Percentiles rank a stretch among this genome's conserved stretches.
Conservation (phyloP, 2,888 invertebrate species). For the Brachypterus glaber region DNA sequence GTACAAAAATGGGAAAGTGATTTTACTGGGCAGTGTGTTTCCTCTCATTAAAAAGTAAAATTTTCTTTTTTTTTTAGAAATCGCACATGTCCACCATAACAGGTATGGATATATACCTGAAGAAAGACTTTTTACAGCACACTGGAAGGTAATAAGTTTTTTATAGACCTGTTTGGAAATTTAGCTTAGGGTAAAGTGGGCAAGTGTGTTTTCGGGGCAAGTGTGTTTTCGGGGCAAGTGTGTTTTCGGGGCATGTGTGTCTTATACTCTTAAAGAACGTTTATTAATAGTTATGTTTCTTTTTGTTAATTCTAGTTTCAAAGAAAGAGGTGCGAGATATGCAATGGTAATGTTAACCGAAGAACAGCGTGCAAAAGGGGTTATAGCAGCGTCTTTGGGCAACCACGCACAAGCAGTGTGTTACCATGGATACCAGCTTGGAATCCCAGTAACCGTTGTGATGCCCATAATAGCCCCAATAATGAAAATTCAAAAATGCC, state of each 20-base stretch:
- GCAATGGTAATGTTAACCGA: constrained; percentile 65
- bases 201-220: too few species aligned
- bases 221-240: too few species aligned
- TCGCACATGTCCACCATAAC: constrained; percentile 70
- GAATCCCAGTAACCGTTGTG: constrained; percentile 66
- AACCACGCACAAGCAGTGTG: constrained; percentile 82
- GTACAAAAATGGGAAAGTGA: too few species aligned
- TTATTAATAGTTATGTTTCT: neutral
- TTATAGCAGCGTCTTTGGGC: constrained; percentile 88
- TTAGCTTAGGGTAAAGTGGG: too few species aligned
- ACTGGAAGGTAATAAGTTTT: constrained; percentile 71
- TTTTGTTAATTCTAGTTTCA: constrained; percentile 55
- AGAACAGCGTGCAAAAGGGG: constrained; percentile 64
- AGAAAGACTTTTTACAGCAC: constrained; percentile 87
- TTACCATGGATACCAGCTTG: constrained; percentile 57
- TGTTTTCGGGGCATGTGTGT: too few species aligned
- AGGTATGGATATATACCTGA: constrained; percentile 82
- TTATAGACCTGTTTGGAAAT: constrained; percentile 3
- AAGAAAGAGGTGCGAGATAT: constrained; percentile 88
- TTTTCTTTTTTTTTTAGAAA: constrained; percentile 49
- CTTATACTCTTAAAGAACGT: neutral
- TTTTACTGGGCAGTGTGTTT: too few species aligned
- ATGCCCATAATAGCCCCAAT: constrained; percentile 93
- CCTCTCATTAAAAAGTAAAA: too few species aligned
- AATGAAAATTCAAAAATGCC: constrained; percentile 89